Evolutionary conservation across 2,113 vertebrate genomes (phyloP).

Genomic region (Elephas maximus): DNA sequence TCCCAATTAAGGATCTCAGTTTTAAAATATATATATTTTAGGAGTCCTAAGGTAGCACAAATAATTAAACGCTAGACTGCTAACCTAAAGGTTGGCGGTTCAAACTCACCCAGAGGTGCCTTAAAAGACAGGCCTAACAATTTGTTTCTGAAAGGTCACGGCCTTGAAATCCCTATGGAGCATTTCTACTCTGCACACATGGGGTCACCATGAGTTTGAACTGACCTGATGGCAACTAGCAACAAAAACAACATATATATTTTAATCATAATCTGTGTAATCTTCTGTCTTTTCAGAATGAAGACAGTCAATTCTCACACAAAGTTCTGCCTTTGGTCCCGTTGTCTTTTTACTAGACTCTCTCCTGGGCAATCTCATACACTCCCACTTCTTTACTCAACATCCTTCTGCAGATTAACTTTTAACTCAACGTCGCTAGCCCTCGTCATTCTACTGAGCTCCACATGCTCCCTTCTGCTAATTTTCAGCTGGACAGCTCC

Average conservation of each 20-base stretch:
- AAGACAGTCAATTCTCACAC: conserved; percentile 49
- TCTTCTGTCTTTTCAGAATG: not conserved
- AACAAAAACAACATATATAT: not conserved
- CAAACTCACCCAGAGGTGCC: not conserved
- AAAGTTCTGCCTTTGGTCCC: conserved; percentile 27
- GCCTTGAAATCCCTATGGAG: not conserved
- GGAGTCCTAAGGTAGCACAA: not conserved
- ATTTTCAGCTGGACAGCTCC: not conserved
- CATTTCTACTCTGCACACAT: not conserved
- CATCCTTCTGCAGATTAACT: conserved; percentile 27
- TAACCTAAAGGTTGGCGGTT: not conserved
- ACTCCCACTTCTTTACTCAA: conserved; percentile 33
- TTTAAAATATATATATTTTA: conserved; percentile 20
- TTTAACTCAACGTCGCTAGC: conserved; percentile 21
- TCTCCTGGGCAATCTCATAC: conserved; percentile 31
- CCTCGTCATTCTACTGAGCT: not conserved
- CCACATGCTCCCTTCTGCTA: not conserved
- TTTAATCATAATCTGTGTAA: conserved; percentile 53
- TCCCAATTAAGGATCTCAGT: conserved; percentile 49
- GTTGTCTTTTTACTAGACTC: not conserved
- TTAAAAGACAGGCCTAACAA: not conserved
- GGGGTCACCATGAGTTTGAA: not conserved
- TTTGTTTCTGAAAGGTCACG: not conserved
- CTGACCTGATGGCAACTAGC: not conserved
- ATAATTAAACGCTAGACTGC: not conserved